Conservation (phyloP, 2,797 vertebrate species). For the Spheniscus humboldti region DNA sequence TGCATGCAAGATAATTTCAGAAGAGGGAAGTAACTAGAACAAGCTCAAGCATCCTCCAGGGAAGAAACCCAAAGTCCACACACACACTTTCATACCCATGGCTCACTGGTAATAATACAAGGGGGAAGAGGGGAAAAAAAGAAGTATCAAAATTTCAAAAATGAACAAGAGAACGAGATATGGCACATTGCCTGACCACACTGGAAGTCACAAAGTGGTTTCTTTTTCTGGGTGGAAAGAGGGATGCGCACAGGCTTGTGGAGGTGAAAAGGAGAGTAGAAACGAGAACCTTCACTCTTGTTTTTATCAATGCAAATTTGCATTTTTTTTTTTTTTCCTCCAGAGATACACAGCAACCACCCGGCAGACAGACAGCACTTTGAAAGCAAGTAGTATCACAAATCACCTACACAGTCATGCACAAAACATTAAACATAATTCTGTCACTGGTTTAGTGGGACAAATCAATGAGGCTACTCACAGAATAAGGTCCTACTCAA, state of each 20-base stretch:
- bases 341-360: neutral
- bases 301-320: neutral
- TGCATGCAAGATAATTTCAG: neutral
- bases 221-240: neutral
- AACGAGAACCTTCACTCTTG: neutral
- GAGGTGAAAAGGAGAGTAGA: neutral
- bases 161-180: neutral
- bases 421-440: neutral
- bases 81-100: neutral
- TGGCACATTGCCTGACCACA: neutral
- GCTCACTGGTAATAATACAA: neutral
- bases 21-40: neutral
- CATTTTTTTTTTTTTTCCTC: neutral
- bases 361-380: neutral
- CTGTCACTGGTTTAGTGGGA: constrained; percentile 19
- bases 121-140: too few species aligned
- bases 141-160: neutral
- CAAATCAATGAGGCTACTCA: constrained; percentile 1
- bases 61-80: neutral
- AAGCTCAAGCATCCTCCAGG: neutral
- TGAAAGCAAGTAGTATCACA: neutral
- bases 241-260: neutral
- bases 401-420: neutral
- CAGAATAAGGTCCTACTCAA: neutral
- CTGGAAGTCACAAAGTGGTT: neutral